These are phyloP conservation scores for Drosophila neutralis DNA, from an alignment of 2,888 invertebrate genomes.

Conservation along the genomic window DNA sequence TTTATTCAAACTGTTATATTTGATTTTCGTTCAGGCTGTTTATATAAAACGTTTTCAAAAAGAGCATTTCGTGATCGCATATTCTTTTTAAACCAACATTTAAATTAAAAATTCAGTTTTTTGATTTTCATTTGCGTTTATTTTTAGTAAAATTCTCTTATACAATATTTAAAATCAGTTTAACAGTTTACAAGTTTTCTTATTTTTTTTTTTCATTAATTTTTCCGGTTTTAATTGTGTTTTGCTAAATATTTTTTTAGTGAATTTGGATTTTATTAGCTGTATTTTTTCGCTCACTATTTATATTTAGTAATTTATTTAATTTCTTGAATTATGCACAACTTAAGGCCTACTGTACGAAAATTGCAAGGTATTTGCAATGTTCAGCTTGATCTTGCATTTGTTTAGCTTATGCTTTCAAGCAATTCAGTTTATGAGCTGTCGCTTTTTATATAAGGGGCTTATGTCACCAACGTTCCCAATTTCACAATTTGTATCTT, in stretches of 20 bases:
- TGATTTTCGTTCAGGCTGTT: not conserved
- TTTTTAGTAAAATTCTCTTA: conserved; percentile 80
- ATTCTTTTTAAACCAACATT: not conserved
- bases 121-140: conserved; percentile 63
- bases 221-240: conserved; percentile 19
- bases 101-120: not conserved
- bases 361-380: conserved; percentile 63
- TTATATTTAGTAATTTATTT: conserved; percentile 32
- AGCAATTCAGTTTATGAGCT: conserved; percentile 47
- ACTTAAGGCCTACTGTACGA: conserved; percentile 75
- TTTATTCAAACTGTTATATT: not conserved
- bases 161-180: conserved; percentile 77
- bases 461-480: conserved; percentile 32
- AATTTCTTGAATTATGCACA: conserved; percentile 64
- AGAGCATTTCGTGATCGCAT: not conserved
- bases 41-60: not conserved
- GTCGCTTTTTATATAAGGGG: conserved; percentile 48
- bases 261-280: conserved; percentile 39
- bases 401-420: conserved; percentile 32
- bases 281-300: conserved; percentile 34
- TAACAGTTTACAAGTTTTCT: conserved; percentile 75
- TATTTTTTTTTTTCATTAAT: conserved; percentile 21
- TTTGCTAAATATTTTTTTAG: conserved; percentile 53
- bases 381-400: conserved; percentile 12
- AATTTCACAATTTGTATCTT: conserved; percentile 14